Evolutionary conservation across 2,888 invertebrate species (phyloP).

Genomic region (Melanostoma scalare): DNA sequence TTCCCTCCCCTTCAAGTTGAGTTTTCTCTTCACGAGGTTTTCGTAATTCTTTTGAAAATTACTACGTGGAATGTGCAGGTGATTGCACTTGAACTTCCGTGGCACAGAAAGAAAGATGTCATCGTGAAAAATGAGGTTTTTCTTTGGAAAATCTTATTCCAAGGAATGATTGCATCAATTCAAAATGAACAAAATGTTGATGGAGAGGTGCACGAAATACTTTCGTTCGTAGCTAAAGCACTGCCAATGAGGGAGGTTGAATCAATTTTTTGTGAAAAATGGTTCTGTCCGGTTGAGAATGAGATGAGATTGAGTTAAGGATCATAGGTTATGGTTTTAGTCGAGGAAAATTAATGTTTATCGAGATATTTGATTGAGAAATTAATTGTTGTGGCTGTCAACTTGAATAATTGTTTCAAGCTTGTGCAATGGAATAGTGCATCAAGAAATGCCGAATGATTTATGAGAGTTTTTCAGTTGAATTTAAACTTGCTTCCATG

Average conservation of each 20-base stretch:
- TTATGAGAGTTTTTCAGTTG: too few relatives aligned
- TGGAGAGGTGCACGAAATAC: neutral
- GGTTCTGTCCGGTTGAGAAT: slow-evolving; percentile 8
- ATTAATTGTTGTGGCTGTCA: too few relatives aligned
- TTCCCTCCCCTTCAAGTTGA: slow-evolving; percentile 17
- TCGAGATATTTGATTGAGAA: too few relatives aligned
- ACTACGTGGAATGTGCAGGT: slow-evolving; percentile 64
- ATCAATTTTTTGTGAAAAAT: slow-evolving; percentile 19
- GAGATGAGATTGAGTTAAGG: neutral
- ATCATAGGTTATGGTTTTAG: neutral
- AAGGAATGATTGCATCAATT: slow-evolving; percentile 62
- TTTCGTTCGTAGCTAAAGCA: too few relatives aligned
- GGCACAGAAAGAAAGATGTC: slow-evolving; percentile 17
- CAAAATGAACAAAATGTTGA: slow-evolving; percentile 38
- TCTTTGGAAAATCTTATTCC: slow-evolving; percentile 16
- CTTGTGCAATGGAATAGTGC: neutral
- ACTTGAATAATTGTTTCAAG: too few relatives aligned
- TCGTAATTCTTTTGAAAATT: slow-evolving; percentile 63
- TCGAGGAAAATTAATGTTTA: neutral
- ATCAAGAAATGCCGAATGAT: too few relatives aligned
- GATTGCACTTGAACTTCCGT: slow-evolving; percentile 60
- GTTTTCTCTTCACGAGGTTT: slow-evolving; percentile 25
- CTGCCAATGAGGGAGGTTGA: neutral
- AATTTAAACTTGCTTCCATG: neutral
- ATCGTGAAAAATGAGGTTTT: slow-evolving; percentile 57